Percentiles rank a stretch among this genome's conserved stretches.
phyloP scores from a whole-genome alignment of 2,888 invertebrate species.

The Pterostichus madidus region DNA sequence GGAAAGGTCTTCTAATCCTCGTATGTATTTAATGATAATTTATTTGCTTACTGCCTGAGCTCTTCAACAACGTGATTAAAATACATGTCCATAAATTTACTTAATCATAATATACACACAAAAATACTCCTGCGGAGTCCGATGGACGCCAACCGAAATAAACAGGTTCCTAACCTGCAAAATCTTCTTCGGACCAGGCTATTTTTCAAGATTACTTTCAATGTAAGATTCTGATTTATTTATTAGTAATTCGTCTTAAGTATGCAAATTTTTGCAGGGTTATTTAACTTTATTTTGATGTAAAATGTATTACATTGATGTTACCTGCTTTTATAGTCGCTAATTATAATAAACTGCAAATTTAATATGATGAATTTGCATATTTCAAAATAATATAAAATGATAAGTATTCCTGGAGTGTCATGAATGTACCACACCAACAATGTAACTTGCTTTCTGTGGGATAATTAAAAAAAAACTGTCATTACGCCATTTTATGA shows the following conservation, averaged over 20 bases:
- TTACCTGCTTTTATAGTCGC: no score
- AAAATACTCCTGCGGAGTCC: slow-evolving; percentile 14
- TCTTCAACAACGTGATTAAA: slow-evolving; percentile 44
- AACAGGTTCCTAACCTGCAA: slow-evolving; percentile 53
- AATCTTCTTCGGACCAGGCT: slow-evolving; percentile 1
- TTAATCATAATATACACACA: slow-evolving; percentile 60
- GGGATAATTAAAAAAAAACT: no score
- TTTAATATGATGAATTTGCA: no score
- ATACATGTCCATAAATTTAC: slow-evolving; percentile 53
- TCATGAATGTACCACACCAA: no score
- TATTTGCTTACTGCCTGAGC: slow-evolving; percentile 50
- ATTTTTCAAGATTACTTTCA: slow-evolving; percentile 30
- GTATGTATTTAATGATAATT: slow-evolving; percentile 55
- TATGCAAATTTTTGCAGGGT: slow-evolving; percentile 13
- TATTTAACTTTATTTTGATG: slow-evolving; percentile 5
- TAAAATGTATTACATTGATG: no score
- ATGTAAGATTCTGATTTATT: slow-evolving; percentile 12
- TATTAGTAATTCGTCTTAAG: slow-evolving; percentile 22
- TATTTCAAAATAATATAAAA: no score
- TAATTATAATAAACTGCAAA: no score
- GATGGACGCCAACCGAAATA: slow-evolving; percentile 9
- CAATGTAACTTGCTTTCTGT: no score
- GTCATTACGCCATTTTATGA: no score
- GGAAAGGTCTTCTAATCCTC: slow-evolving; percentile 49
- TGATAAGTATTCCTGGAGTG: no score